Evolutionary conservation across 2,888 invertebrate species (phyloP), one percentile per base, ranked within the genome.

Genomic region (Diarsia mendica): DNA sequence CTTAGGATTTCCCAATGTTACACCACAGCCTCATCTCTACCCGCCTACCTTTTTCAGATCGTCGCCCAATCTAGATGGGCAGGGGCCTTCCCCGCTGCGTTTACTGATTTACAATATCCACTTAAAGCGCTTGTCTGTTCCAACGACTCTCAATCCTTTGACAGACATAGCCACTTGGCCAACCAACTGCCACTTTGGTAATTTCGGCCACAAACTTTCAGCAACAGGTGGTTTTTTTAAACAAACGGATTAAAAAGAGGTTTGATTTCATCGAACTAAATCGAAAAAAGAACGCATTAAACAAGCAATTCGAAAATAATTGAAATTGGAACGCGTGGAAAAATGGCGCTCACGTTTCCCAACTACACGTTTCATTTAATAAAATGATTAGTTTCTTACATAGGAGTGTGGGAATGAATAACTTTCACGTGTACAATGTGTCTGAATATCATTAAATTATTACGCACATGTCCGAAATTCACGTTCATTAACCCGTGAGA

Each of bases 401-500:
- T 65, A 67, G 76, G 68, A 82, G 87, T 93, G 94, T 95, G 95
- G 92, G 95, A 95, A 95, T 79, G 72, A 87, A 86, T 89, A 88
- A 91, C 93, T 93, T 93, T 92, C 90, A 89, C 89, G 85, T 89
- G 87, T 88, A 94, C 95, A 95, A 95, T 93, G 92, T 90, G 90
- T 91, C 86, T 86, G 91, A 90, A 93, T 92, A 91, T 90, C 91
- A 94, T 93, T 93, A 94, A 90, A 93, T 92, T 91, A 93, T 93
- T 92, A 93, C 91, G 88, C 90, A 90, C 89, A 89, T 90, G 86
- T 91, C 93, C 93, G 88, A 95, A 95, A 95, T 94, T 93, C 92
- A 92, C 93, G 93, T 94, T 90, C 90, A 93, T 94, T 94, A 93
- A 89, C 84, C 89, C 95, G 95, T 95, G 95, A 94, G 95, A 95